Evolutionary conservation across 64 coral and sea anemone species (phyloP).

Genomic region (Orbicella faveolata): DNA sequence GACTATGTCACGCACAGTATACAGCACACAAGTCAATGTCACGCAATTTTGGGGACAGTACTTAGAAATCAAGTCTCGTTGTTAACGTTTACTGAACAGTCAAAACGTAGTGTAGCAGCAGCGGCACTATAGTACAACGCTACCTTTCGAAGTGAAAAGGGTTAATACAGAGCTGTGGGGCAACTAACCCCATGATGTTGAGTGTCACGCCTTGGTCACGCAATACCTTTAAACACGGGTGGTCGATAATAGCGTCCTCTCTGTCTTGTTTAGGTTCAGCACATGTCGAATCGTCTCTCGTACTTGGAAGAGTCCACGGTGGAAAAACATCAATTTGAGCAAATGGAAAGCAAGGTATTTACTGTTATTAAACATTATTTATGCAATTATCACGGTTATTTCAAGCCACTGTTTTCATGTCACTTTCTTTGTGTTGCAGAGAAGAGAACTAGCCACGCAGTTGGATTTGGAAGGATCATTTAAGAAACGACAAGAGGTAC

Average conservation of each 20-base stretch:
- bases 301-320: slow-evolving; percentile 61
- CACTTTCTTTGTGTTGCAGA: slow-evolving; percentile 17
- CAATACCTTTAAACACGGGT: no score
- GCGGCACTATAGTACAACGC: no score
- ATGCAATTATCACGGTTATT: no score
- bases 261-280: background rate
- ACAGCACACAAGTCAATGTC: background rate
- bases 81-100: no score
- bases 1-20: background rate
- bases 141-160: no score
- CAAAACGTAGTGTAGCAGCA: no score
- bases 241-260: background rate
- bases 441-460: slow-evolving; percentile 54
- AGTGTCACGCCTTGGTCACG: background rate
- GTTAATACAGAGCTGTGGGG: background rate
- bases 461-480: slow-evolving; percentile 63
- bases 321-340: slow-evolving; percentile 47
- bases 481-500: slow-evolving; percentile 64
- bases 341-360: slow-evolving; percentile 72
- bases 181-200: background rate
- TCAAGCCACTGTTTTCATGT: background rate
- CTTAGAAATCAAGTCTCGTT: background rate
- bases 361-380: background rate
- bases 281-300: slow-evolving; percentile 34
- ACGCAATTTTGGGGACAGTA: background rate